Percentiles rank a stretch among this genome's conserved stretches.
phyloP scores from a whole-genome alignment of 2,113 vertebrate species.

The Cricetomys ansorgei region DNA sequence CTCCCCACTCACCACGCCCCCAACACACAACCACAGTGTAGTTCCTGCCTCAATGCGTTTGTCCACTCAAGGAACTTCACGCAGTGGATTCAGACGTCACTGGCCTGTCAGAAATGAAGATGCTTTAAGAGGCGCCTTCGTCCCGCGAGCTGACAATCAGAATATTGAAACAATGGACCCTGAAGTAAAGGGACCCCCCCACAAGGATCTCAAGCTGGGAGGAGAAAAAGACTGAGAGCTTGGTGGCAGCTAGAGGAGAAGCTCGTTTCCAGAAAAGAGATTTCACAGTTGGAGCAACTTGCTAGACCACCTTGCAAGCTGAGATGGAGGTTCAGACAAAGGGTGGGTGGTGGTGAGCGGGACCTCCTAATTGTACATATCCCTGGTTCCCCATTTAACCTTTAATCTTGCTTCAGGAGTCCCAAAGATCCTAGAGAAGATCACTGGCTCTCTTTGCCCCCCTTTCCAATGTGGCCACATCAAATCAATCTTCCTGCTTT shows the following conservation, averaged over 20 bases:
- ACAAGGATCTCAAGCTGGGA: not conserved
- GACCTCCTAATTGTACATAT: not conserved
- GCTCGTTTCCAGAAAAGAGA: not conserved
- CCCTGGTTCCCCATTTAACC: not conserved
- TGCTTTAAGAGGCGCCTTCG: not conserved
- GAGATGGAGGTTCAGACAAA: too few relatives aligned
- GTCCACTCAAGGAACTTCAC: not conserved
- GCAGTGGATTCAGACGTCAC: not conserved
- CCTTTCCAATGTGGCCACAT: not conserved
- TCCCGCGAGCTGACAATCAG: not conserved
- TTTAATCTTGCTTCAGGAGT: not conserved
- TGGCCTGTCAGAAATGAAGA: not conserved
- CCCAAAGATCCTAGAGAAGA: not conserved
- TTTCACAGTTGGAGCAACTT: not conserved
- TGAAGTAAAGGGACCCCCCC: too few relatives aligned
- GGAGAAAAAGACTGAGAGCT: not conserved
- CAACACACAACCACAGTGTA: not conserved
- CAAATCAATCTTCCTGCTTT: not conserved
- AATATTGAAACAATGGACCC: not conserved
- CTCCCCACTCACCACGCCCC: too few relatives aligned
- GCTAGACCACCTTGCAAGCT: not conserved
- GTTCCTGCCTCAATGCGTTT: not conserved
- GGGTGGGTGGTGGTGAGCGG: too few relatives aligned
- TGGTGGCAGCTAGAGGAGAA: not conserved
- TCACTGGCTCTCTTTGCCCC: not conserved